phyloP scores from a whole-genome alignment of 2,113 vertebrate genomes.

The Megatriorchis doriae region DNA sequence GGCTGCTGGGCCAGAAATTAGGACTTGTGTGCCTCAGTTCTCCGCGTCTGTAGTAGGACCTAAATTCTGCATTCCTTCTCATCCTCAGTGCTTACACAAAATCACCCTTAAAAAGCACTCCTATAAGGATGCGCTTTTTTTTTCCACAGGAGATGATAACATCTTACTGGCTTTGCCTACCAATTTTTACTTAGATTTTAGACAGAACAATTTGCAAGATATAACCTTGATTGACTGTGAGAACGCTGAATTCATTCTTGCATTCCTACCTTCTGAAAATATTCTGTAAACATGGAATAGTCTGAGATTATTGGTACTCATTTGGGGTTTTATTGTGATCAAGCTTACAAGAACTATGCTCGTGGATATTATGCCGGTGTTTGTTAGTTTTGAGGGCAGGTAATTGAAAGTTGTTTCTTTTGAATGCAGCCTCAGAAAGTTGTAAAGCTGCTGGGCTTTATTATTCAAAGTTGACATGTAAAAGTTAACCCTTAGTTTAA shows the following conservation, averaged over 20 bases:
- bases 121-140: not conserved
- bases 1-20: not conserved
- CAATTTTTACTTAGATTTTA: not conserved
- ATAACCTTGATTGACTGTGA: not conserved
- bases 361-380: not conserved
- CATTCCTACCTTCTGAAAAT: not conserved
- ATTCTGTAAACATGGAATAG: not conserved
- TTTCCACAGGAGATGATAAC: not conserved
- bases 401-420: not conserved
- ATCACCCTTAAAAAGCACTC: not conserved
- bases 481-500: not conserved
- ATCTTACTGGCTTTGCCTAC: not conserved
- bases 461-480: not conserved
- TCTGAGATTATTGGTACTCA: not conserved
- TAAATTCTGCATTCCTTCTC: not conserved
- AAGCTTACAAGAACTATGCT: not conserved
- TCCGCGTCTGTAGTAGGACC: rapidly evolving
- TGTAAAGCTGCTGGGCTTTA: not conserved
- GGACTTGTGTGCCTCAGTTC: not conserved
- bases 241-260: not conserved
- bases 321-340: not conserved
- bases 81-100: not conserved
- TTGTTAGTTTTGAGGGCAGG: not conserved
- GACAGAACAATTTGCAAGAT: not conserved
- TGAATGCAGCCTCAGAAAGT: not conserved